Evolutionary conservation across 2,888 invertebrate species (phyloP), one percentile per base, ranked within the genome.

Genomic region (Diarsia mendica): DNA sequence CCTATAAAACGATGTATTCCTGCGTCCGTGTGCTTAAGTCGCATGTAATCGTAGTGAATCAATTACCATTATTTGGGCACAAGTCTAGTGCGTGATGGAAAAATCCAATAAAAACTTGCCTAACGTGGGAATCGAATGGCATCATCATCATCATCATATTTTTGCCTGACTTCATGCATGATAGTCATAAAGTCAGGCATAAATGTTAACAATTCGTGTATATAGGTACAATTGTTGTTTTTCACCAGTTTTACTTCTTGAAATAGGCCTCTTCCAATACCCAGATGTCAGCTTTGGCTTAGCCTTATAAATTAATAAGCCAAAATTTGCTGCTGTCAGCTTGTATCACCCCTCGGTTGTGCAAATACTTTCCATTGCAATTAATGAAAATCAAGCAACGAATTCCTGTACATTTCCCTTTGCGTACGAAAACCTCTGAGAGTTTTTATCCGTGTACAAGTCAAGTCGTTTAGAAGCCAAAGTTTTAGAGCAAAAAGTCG

Each of bases 391-490:
- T 49, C 20, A 46, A 58, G 23, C 23, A n/a, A 44, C 18, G 13
- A 55, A n/a, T 44, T 72, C 46, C 46, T n/a, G 49, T 39, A 23
- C 18, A 10, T 33, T 46, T 67, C 46, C 4, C 33, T 18, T 63
- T 58, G 0, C 3, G 15, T 63, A 39, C 23, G 46, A 58, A n/a
- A 49, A 46, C 55, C n/a, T 13, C 18, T 53, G 64, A 81, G 49
- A 75, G 78, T 67, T 46, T n/a, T 67, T 33, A 64, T 3, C 6
- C 4, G 18, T 33, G 61, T 49, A 53, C n/a, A 46, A 58, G n/a
- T 53, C 20, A 61, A 75, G 33, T 72, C 48, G 48, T 64, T 67
- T 55, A 63, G 18, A 63, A 49, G 39, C n/a, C 55, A 49, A 33
- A 44, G 49, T 65, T 63, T 49, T 8, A 20, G 13, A 63, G 49